These are phyloP conservation scores for Scolanthus callimorphus DNA, from an alignment of 92 coral and sea anemone genomes.

Conservation along the genomic window DNA sequence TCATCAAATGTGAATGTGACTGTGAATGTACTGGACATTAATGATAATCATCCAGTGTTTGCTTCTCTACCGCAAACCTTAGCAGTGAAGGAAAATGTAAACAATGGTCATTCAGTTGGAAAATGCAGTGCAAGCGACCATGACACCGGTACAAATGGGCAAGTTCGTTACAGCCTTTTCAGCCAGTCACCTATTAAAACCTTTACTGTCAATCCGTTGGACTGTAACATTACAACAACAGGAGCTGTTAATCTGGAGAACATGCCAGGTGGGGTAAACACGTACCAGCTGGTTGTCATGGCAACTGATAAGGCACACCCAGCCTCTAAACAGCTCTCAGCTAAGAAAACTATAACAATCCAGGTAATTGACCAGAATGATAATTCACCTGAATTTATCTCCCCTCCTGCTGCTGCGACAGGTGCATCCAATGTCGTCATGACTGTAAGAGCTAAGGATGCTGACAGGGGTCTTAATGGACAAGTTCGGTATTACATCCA, in stretches of 20 bases:
- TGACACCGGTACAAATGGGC: constrained; percentile 82
- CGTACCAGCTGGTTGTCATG: constrained; percentile 61
- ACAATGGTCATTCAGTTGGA: constrained; percentile 53
- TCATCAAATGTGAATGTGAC: constrained; percentile 47
- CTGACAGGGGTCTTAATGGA: constrained; percentile 65
- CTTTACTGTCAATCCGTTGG: constrained; percentile 52
- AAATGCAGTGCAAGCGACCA: constrained; percentile 74
- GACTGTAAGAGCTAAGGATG: constrained; percentile 73
- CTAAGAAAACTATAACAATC: constrained; percentile 58
- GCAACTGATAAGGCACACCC: constrained; percentile 78
- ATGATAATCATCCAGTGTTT: constrained; percentile 83
- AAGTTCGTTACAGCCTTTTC: constrained; percentile 51
- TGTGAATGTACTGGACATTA: constrained; percentile 72
- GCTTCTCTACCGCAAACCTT: constrained; percentile 24
- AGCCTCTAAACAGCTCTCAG: constrained; percentile 40
- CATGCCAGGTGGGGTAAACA: constrained; percentile 13
- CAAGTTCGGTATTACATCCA: constrained; percentile 48
- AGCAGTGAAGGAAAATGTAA: constrained; percentile 58
- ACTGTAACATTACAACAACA: constrained; percentile 49
- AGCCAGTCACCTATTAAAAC: constrained; percentile 50
- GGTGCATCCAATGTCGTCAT: constrained; percentile 34
- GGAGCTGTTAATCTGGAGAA: constrained; percentile 64
- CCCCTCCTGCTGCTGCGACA: constrained; percentile 74
- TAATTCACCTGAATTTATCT: constrained; percentile 73
- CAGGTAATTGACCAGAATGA: constrained; percentile 76